Percentiles rank a stretch among this genome's conserved stretches.
These are phyloP conservation scores for Drosophila suboccidentalis DNA, from an alignment of 2,888 invertebrate species.

Conservation along the genomic window DNA sequence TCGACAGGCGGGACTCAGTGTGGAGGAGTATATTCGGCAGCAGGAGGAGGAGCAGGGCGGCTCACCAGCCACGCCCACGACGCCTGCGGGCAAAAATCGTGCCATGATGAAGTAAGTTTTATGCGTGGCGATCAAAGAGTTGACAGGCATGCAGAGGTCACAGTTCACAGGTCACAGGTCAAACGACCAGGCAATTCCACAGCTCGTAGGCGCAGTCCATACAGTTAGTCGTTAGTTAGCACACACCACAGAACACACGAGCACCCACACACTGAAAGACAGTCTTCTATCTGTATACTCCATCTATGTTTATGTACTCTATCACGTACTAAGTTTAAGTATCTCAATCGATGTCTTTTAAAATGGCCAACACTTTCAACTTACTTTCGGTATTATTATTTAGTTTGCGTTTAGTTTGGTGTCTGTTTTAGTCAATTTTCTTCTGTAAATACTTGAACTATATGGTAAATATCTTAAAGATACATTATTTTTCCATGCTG, in stretches of 20 bases:
- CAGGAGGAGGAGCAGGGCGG: slow-evolving; percentile 40
- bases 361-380: slow-evolving; percentile 42
- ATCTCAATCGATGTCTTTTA: slow-evolving; percentile 38
- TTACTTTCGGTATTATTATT: slow-evolving; percentile 39
- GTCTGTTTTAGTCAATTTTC: slow-evolving; percentile 62
- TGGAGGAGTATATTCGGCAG: slow-evolving; percentile 63
- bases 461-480: slow-evolving; percentile 22
- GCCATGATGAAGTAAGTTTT: slow-evolving; percentile 82
- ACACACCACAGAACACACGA: slow-evolving; percentile 16
- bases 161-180: slow-evolving; percentile 40
- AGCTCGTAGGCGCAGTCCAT: slow-evolving; percentile 46
- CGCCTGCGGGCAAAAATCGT: slow-evolving; percentile 68
- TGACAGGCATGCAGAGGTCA: slow-evolving; percentile 52
- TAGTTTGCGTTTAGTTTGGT: slow-evolving; percentile 55
- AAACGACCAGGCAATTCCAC: slow-evolving; percentile 33
- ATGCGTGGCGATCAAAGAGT: slow-evolving; percentile 59
- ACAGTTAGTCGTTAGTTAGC: slow-evolving; percentile 20
- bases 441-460: slow-evolving; percentile 51
- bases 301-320: slow-evolving; percentile 4
- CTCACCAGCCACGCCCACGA: slow-evolving; percentile 37
- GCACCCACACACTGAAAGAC: slow-evolving; percentile 10
- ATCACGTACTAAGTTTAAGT: slow-evolving; percentile 10
- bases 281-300: slow-evolving; percentile 13
- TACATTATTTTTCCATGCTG: slow-evolving; percentile 17
- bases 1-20: slow-evolving; percentile 65